Evolutionary conservation across 30 jellyfish, hydroid and myxozoan species (phyloP), one percentile per base, ranked within the genome.

Genomic region (Turritopsis rubra): DNA sequence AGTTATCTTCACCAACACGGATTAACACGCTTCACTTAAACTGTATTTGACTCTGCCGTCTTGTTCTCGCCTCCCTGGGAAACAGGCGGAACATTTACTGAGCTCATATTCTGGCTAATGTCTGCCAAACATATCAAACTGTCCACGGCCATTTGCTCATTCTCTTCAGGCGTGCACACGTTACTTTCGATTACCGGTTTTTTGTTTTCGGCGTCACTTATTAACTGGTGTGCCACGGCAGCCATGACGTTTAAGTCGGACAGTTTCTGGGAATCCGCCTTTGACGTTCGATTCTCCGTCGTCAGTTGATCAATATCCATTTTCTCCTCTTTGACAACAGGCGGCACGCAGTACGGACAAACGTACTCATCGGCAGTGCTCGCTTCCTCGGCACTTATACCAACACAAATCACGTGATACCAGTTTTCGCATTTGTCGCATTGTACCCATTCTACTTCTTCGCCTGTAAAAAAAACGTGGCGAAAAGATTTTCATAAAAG

Each of bases 391-490:
- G 99, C 99, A 20, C 97, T 93, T n/a, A 93, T 87, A 53, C 96
- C 96, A 65, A 93, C 90, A 75, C 99, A 93, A 66, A 83, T 82
- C 52, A 89, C 95, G 88, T 93, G 99, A 70, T 88, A 93, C 99
- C 99, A 93, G 66, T 78, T 93, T 65, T 89, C 75, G 91, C 99
- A 93, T 21, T 85, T 87, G 85, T 93, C 99, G 82, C 99, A 93
- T 66, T 88, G 97, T 3, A 93, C 99, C 99, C 99, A 93, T 20
- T 96, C 99, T 73, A 93, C 99, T 72, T 93, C 99, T 30, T 93
- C 99, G 28, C 99, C 99, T 93, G 83, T 70, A 53, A 66, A 70
- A 31, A 21, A 25, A 74, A 30, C 41, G 9, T 27, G 41, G 21
- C 21, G 73, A 60, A 60, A 18, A 18, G 24, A 26, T 19, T 72